A percentile compares a stretch with the other conserved stretches of the same genome.
Evolutionary conservation across 2,888 invertebrate species (phyloP).

Genomic region (Dryobotodes eremita): DNA sequence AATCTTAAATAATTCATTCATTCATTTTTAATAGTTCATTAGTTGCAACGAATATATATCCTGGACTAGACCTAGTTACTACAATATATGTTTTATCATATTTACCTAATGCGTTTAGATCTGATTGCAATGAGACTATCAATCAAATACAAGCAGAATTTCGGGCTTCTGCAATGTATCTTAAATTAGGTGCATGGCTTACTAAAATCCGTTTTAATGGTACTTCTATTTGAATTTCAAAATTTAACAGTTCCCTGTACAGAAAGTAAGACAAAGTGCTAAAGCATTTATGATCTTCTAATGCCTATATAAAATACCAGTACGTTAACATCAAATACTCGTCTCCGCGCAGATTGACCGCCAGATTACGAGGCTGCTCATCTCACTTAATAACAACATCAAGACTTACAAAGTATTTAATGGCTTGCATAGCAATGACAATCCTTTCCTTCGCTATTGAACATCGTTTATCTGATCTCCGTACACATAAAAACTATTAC

Average conservation of each 20-base stretch:
- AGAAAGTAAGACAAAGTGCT: slow-evolving; percentile 5
- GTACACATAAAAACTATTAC: slow-evolving; percentile 61
- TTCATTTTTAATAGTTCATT: too few relatives aligned
- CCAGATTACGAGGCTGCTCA: slow-evolving; percentile 31
- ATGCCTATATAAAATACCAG: neutral
- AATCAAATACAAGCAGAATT: neutral
- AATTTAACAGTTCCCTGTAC: neutral
- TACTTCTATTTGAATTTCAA: neutral
- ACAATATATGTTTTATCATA: neutral
- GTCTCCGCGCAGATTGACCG: slow-evolving; percentile 12
- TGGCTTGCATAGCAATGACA: slow-evolving; percentile 51
- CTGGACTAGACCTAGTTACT: neutral
- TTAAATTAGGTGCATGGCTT: neutral
- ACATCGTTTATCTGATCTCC: slow-evolving; percentile 60
- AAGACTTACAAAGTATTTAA: slow-evolving; percentile 49
- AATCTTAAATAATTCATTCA: too few relatives aligned
- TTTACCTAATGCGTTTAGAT: neutral
- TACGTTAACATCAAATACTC: slow-evolving; percentile 9
- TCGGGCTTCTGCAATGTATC: neutral
- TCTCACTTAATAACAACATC: slow-evolving; percentile 28
- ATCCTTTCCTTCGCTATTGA: slow-evolving; percentile 50
- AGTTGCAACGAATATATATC: neutral
- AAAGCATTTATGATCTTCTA: neutral
- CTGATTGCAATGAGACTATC: neutral
- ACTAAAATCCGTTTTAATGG: neutral